Evolutionary conservation across 2,888 invertebrate genomes (phyloP).

Genomic region (Tipula lateralis): DNA sequence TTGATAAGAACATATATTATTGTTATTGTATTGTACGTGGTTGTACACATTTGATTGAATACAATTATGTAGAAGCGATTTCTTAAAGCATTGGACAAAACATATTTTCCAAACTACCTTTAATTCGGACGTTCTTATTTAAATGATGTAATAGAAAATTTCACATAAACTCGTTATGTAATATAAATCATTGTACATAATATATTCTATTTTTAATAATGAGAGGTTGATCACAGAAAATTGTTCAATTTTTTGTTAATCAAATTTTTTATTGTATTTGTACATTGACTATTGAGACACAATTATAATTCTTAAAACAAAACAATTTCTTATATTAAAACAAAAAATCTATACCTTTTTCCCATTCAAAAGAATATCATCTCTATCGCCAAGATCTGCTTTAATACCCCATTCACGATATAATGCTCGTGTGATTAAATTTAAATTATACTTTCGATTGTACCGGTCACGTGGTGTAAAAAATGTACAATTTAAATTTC

Average conservation of each 20-base stretch:
- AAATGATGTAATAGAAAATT: background rate
- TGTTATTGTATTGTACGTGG: background rate
- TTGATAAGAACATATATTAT: background rate
- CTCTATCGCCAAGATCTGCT: constrained; percentile 70
- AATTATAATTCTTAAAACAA: too few species aligned
- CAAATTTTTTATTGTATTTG: too few species aligned
- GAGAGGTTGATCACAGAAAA: background rate
- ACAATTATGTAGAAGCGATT: background rate
- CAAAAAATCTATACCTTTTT: too few species aligned
- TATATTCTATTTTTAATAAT: background rate
- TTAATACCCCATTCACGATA: constrained; percentile 76
- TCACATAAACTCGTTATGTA: background rate
- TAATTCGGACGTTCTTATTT: background rate
- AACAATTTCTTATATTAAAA: too few species aligned
- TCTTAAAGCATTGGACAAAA: background rate
- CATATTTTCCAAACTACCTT: background rate
- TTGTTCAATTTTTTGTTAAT: background rate
- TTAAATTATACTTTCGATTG: constrained; percentile 80
- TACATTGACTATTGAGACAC: too few species aligned
- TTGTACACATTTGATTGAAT: background rate
- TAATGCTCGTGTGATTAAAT: constrained; percentile 77
- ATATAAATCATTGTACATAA: background rate
- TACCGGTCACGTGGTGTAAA: constrained; percentile 80
- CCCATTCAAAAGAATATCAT: constrained; percentile 79
- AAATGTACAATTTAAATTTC: constrained; percentile 90